Base-by-base conservation (phyloP, 2,797 vertebrate species). In the Pangasius larnaudii region DNA sequence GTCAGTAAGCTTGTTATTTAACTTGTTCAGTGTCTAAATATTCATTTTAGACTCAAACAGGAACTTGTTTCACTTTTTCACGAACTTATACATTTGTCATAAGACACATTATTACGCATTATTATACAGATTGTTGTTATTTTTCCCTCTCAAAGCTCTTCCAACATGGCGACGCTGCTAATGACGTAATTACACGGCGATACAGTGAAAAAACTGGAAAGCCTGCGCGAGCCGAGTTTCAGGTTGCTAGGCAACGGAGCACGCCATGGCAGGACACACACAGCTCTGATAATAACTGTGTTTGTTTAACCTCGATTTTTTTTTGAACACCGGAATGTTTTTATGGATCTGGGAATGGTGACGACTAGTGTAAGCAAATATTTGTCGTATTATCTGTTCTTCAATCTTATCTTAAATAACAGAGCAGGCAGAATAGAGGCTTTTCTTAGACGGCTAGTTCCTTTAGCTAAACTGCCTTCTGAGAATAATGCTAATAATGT, bases 231-330 rank as follows among this genome's bases (percentile, higher is more conserved):
- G 69, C 71, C 46, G 90, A 92, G 91, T 93, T 92, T 89, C 36
- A 3, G 16, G 95, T 96, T 95, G 92, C 95, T 88, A 92, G 65
- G 96, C 92, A 93, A 96, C 95, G 0, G 36, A 1, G 61, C 91
- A 94, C 90, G 90, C 91, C 22, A 27, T 49, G 61, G 46, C 69
- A 61, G 74, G 79, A 58, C 22, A 59, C 53, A 90, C 74, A 61
- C 51, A 27, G 86, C 81, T 51, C 19, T 36, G 36, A 7, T 86
- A 16, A 56, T 61, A 69, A 86, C 19, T n/a, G 49, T 63, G 53
- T 90, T 90, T 81, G 63, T 79, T 90, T 87, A 72, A 72, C 36
- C n/a, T 53, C 18, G 49, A 33, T 75, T 82, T 42, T 42, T 42
- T 42, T 42, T 42, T 42, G 39, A 58, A 69, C 59, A 30, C 80